phyloP scores from a whole-genome alignment of 2,113 vertebrate genomes.

The Galeopterus variegatus region DNA sequence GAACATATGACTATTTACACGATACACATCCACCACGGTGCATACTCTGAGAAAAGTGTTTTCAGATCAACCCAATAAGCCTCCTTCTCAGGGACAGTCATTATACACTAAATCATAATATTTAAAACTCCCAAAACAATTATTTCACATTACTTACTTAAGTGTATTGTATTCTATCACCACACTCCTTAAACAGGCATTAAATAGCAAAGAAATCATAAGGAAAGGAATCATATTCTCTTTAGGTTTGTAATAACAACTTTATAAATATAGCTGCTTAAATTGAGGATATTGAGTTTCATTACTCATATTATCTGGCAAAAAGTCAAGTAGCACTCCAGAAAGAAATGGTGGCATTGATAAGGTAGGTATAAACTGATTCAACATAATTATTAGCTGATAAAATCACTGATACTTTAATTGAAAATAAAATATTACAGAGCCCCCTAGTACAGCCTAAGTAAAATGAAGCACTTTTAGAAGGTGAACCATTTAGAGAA shows the following conservation, averaged over 20 bases:
- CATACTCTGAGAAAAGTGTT: not conserved
- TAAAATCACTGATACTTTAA: not conserved
- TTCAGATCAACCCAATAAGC: not conserved
- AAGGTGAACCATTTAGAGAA: not conserved
- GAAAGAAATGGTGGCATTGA: not conserved
- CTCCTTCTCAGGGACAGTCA: not conserved
- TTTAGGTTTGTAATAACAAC: not conserved
- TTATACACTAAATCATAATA: not conserved
- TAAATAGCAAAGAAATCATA: not conserved
- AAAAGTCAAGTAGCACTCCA: not conserved
- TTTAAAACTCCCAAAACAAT: not conserved
- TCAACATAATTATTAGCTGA: not conserved
- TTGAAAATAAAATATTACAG: not conserved
- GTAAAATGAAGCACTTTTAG: not conserved
- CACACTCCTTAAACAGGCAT: not conserved
- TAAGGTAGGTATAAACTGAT: not conserved
- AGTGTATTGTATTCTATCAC: not conserved
- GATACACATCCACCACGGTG: not conserved
- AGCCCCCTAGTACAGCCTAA: not conserved
- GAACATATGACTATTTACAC: not conserved
- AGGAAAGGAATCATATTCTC: not conserved
- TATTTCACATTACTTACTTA: not conserved
- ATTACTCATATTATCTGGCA: not conserved
- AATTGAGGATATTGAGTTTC: not conserved
- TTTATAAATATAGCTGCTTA: constrained; percentile 4